A percentile compares a stretch with the other conserved stretches of the same genome.
Evolutionary conservation across 2,888 invertebrate species (phyloP).

Genomic region (Gymnosoma rotundatum): DNA sequence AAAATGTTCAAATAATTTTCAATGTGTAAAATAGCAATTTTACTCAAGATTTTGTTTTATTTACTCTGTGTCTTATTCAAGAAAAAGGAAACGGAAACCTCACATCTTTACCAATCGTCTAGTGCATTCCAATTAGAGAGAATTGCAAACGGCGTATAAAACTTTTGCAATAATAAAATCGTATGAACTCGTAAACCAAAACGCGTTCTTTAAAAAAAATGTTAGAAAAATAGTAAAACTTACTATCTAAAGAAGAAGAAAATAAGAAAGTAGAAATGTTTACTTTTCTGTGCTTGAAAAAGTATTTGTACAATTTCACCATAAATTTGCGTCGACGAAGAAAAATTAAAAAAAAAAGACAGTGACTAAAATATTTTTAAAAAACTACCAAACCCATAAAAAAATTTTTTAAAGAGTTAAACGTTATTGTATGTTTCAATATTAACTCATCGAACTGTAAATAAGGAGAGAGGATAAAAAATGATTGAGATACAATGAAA

Average conservation of each 20-base stretch:
- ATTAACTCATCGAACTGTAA: neutral
- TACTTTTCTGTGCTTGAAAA: conserved; percentile 7
- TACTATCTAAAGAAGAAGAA: neutral
- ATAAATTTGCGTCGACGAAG: neutral
- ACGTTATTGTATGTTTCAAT: neutral
- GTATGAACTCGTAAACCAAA: neutral
- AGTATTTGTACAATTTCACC: conserved; percentile 6
- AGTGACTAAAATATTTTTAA: neutral
- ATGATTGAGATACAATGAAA: neutral
- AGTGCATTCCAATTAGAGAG: conserved; percentile 60
- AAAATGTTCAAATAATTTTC: conserved; percentile 55
- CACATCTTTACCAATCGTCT: conserved; percentile 59
- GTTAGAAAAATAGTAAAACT: conserved; percentile 11
- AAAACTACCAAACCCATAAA: conserved; percentile 12
- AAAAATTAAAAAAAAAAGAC: neutral
- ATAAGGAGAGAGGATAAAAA: neutral
- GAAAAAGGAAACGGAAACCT: conserved; percentile 63
- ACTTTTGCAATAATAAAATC: conserved; percentile 56
- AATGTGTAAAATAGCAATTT: conserved; percentile 39
- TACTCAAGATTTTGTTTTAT: conserved; percentile 29
- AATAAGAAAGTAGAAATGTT: conserved; percentile 23
- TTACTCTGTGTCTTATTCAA: neutral
- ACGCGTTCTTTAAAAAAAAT: conserved; percentile 22
- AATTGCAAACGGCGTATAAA: conserved; percentile 47
- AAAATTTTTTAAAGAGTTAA: conserved; percentile 19